Evolutionary conservation across 2,797 vertebrate genomes (phyloP).

Genomic region (Kryptopterus vitreolus): DNA sequence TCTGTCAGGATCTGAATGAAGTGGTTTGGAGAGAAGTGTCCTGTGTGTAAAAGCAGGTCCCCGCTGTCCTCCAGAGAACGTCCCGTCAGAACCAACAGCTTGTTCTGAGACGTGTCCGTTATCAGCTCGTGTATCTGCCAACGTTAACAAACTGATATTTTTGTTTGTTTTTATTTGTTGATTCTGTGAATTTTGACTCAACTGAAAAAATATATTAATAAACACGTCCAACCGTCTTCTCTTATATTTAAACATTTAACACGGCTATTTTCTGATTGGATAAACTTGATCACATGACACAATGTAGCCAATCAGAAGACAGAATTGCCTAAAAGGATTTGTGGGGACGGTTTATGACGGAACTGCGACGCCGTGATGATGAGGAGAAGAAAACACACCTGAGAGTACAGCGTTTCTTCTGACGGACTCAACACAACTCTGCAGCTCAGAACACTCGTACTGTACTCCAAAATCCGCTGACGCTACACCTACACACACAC

Average conservation of each 20-base stretch:
- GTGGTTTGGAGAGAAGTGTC: slow-evolving; percentile 83
- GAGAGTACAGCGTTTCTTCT: slow-evolving; percentile 80
- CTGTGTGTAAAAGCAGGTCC: slow-evolving; percentile 85
- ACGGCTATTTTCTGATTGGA: neutral
- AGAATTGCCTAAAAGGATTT: no score
- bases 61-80: slow-evolving; percentile 85
- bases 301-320: neutral
- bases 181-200: neutral
- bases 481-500: slow-evolving; percentile 66
- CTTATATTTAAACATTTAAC: neutral
- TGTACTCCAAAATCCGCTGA: slow-evolving; percentile 85
- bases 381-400: slow-evolving; percentile 75
- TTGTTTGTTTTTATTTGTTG: neutral
- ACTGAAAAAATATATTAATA: no score
- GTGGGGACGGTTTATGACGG: no score
- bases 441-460: slow-evolving; percentile 82
- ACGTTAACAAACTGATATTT: slow-evolving; percentile 1
- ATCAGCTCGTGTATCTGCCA: slow-evolving; percentile 83
- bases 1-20: slow-evolving; percentile 85
- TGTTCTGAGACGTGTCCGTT: slow-evolving; percentile 80
- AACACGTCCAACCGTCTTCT: no score
- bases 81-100: slow-evolving; percentile 88
- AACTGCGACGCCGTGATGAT: neutral
- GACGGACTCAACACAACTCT: slow-evolving; percentile 88
- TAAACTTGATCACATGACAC: neutral